Base-by-base conservation (phyloP, 2,797 vertebrate species). In the Arctocebus calabarensis region DNA sequence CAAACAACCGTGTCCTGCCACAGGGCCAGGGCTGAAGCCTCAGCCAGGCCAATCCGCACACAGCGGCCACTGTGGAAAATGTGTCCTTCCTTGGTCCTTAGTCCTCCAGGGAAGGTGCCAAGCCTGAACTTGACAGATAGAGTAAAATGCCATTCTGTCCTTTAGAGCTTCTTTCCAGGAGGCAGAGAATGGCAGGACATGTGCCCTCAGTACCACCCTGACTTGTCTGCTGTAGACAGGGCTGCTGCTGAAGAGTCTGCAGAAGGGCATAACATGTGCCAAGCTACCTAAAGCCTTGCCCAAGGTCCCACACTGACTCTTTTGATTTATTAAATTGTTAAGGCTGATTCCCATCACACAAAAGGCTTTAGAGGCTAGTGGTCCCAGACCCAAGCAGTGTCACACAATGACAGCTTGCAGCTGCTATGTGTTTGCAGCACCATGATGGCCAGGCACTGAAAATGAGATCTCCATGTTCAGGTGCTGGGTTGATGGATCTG, bases 1-100 rank as follows among this genome's bases (percentile, higher is more conserved):
- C 74, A 71, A 52, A 37, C 64, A 84, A 55, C 70, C 64, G 52
- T 83, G 20, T 96, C 88, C 82, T 88, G 40, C 57, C 88, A 66
- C 27, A 68, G 48, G 32, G n/a, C 4, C 37, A 74, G 88, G 75
- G 48, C 55, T 74, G 45, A 55, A 7, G 66, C 34, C 90, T 88
- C 94, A 78, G 20, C n/a, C 27, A 25, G 59, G 71, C 78, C 48
- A 23, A 40, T 40, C 52, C 17, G 27, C 34, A 82, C 34, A 11
- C 61, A 81, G 52, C 77, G 52, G 23, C 37, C 27, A 68, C 7
- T 19, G 57, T 83, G 71, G 29, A 83, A 75, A 61, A 84, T 14
- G 20, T 19, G 37, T 32, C 32, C 34, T 29, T 6, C 14, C 40
- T 52, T 16, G 32, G 57, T 48, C 16, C 75, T 62, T 3, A 14